Base-by-base conservation (phyloP, 2,888 invertebrate species). In the Blera fallax region DNA sequence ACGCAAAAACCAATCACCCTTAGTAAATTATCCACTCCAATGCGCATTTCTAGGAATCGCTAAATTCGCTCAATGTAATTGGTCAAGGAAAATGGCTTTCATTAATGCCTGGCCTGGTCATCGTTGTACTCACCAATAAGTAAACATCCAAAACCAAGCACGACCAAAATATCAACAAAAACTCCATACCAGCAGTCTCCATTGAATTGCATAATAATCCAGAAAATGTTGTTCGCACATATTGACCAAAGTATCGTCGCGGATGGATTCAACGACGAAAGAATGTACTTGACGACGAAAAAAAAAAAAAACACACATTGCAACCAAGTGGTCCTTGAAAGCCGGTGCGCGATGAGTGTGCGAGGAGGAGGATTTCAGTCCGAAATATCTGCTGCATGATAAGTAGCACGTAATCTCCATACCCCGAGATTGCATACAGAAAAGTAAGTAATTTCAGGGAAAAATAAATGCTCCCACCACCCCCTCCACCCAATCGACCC, bases 281-380 rank as follows among this genome's bases (percentile, higher is more conserved):
- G 50, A 50, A 50, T 50, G 50, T 37, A 65, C 65, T 65, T 65
- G 65, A 65, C 34, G 18, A 45, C 8, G 48, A 7, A 50, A 65
- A 48, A 65, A 16, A 11, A 14, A 43, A 18, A 48, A 48, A 48
- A 21, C 16, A 8, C 34, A 34, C 34, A 65, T 64, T 50, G 48
- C 64, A 65, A 34, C 50, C 14, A 6, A 50, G 14, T 48, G 34
- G 56, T 70, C 70, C 70, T 70, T 70, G 70, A 70, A 32, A 24
- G 65, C 65, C 24, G 50, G 34, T 37, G 37, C 34, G 18, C 58
- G 58, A n/a, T 48, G 16, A 24, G 8, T 50, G 48, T 21, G 16
- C 56, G 56, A 70, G 70, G 70, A 70, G 45, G 56, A 70, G 70
- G 70, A 70, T 45, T 70, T 45, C 32, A 21, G 21, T 40, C 7